These are phyloP conservation scores for Chelmon rostratus DNA, from an alignment of 2,797 vertebrate genomes.

Conservation along the genomic window DNA sequence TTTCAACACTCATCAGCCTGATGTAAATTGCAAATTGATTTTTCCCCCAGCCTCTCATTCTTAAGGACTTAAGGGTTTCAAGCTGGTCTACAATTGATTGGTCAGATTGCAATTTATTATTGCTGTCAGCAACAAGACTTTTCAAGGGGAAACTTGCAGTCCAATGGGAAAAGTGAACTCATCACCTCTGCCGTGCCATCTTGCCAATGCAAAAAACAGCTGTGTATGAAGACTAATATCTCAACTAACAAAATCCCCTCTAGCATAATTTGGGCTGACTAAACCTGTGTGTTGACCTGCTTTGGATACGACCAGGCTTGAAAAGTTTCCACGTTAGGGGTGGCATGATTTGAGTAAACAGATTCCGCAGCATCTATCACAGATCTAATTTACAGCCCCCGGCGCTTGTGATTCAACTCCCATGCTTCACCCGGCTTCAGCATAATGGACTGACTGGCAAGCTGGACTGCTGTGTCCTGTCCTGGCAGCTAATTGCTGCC, in stretches of 20 bases:
- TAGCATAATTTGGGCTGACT: conserved; percentile 6
- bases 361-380: conserved; percentile 46
- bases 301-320: neutral
- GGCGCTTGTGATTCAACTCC: conserved; percentile 59
- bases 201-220: conserved; percentile 56
- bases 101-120: conserved; percentile 86
- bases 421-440: conserved; percentile 58
- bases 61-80: conserved; percentile 87
- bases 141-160: conserved; percentile 83
- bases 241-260: conserved; percentile 1
- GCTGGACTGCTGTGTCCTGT: conserved; percentile 78
- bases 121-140: conserved; percentile 85
- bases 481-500: conserved; percentile 86
- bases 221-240: conserved; percentile 2
- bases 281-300: conserved; percentile 11
- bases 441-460: conserved; percentile 78
- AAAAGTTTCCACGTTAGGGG: conserved; percentile 32
- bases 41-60: conserved; percentile 79
- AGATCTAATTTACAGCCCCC: conserved; percentile 62
- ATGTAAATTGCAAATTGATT: conserved; percentile 90
- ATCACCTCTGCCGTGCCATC: conserved; percentile 60
- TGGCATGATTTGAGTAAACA: conserved; percentile 11
- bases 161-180: conserved; percentile 49
- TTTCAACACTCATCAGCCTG: conserved; percentile 84
- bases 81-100: conserved; percentile 85